Base-by-base conservation (phyloP, 2,797 vertebrate species). In the Sebastes miniatus region DNA sequence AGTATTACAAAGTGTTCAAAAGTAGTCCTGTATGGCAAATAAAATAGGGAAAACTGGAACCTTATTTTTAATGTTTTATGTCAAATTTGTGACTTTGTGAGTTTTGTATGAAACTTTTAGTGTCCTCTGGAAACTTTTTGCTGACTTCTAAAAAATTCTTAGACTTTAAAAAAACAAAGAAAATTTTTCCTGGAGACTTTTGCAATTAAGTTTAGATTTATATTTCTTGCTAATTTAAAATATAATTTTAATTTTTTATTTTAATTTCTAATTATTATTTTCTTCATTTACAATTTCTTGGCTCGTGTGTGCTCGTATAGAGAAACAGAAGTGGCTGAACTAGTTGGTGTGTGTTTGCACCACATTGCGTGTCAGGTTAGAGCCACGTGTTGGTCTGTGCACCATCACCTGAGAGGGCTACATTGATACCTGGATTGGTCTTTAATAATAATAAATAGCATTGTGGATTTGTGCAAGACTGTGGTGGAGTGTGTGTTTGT, bases 321-420 rank as follows among this genome's bases (percentile, higher is more conserved):
- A 65, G 3, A 50, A 58, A 52, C 25, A 14, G n/a, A 62, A 43
- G 31, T 67, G 25, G 32, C 18, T 64, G 13, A 47, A 63, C 22
- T 64, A 57, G 13, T 18, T 67, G 61, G 66, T 29, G 79, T 72
- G 50, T 4, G 22, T 64, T 34, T n/a, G 3, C 11, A 24, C 4
- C 64, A 79, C 27, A n/a, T 72, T 65, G 59, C 36, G 43, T 3
- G 1, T 81, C 63, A 64, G 39, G 56, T 69, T 31, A 59, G 6
- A 12, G 52, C 71, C 70, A 84, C 76, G 65, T 86, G 79, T 32
- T 77, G 31, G 24, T 71, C 12, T 14, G 34, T 52, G 54, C 25
- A 22, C 32, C 31, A 25, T 69, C 68, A 66, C 59, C 69, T 80
- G 72, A 50, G 39, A 9, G 32, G 16, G 20, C n/a, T 8, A 20